Evolutionary conservation across 2,797 vertebrate species (phyloP).

Genomic region (Poeciliopsis turneri): DNA sequence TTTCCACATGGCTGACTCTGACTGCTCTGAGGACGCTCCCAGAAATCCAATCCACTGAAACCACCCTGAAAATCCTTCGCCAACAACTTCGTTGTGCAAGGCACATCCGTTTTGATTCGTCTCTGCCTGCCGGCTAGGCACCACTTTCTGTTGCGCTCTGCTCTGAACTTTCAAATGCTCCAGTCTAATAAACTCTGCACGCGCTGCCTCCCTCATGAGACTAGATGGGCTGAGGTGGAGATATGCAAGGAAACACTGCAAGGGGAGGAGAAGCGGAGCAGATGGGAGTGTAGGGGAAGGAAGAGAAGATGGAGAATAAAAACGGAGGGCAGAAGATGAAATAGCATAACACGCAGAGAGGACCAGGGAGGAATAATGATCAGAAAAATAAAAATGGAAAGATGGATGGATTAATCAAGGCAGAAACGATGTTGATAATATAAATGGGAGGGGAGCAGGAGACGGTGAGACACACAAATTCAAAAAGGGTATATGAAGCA

Average conservation of each 20-base stretch:
- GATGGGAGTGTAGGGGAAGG: slow-evolving; percentile 15
- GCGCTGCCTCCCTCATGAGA: slow-evolving; percentile 61
- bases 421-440: slow-evolving; percentile 44
- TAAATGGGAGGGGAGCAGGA: slow-evolving; percentile 27
- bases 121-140: slow-evolving; percentile 65
- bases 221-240: slow-evolving; percentile 50
- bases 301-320: slow-evolving; percentile 39
- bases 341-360: slow-evolving; percentile 46
- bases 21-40: slow-evolving; percentile 67
- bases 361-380: slow-evolving; percentile 46
- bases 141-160: slow-evolving; percentile 47
- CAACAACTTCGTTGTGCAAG: slow-evolving; percentile 63
- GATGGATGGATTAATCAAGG: slow-evolving; percentile 47
- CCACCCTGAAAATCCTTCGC: slow-evolving; percentile 69
- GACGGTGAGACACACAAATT: slow-evolving; percentile 27
- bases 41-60: slow-evolving; percentile 73
- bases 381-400: slow-evolving; percentile 49
- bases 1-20: slow-evolving; percentile 72
- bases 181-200: slow-evolving; percentile 72
- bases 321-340: slow-evolving; percentile 36
- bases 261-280: slow-evolving; percentile 32
- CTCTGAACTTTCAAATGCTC: slow-evolving; percentile 71
- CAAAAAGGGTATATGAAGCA: slow-evolving; percentile 30
- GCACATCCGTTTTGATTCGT: slow-evolving; percentile 59
- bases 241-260: slow-evolving; percentile 44